phyloP scores from a whole-genome alignment of 1,140 invertebrate species.

The Bombus waltoni region DNA sequence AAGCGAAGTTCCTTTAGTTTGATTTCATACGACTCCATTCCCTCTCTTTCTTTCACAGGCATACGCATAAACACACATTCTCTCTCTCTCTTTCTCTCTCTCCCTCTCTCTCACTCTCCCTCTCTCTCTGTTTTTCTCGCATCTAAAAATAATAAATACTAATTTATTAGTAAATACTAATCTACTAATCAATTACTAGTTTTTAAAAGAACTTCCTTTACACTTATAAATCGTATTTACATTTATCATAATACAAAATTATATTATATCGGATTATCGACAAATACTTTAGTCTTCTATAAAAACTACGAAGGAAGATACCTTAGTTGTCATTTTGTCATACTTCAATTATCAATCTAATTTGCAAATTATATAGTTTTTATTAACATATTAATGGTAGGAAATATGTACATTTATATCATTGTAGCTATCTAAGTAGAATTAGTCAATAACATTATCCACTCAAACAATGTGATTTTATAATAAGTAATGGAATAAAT shows the following conservation, averaged over 20 bases:
- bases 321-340: too few relatives aligned
- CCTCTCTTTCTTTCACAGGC: background rate
- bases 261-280: background rate
- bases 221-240: background rate
- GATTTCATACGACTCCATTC: background rate
- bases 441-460: too few relatives aligned
- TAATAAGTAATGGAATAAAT: background rate
- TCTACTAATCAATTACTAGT: background rate
- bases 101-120: fast-evolving
- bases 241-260: background rate
- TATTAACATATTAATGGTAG: background rate
- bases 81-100: background rate
- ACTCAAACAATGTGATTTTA: background rate
- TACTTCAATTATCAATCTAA: background rate
- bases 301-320: too few relatives aligned
- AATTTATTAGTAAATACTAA: background rate
- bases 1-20: conserved; percentile 56
- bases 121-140: too few relatives aligned
- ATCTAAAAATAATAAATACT: background rate
- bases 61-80: background rate
- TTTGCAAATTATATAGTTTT: background rate
- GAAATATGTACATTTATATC: too few relatives aligned
- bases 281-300: too few relatives aligned
- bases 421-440: background rate
- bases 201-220: too few relatives aligned